Base-by-base conservation (phyloP, 2,888 invertebrate genomes). In the Julus scandinavius region DNA sequence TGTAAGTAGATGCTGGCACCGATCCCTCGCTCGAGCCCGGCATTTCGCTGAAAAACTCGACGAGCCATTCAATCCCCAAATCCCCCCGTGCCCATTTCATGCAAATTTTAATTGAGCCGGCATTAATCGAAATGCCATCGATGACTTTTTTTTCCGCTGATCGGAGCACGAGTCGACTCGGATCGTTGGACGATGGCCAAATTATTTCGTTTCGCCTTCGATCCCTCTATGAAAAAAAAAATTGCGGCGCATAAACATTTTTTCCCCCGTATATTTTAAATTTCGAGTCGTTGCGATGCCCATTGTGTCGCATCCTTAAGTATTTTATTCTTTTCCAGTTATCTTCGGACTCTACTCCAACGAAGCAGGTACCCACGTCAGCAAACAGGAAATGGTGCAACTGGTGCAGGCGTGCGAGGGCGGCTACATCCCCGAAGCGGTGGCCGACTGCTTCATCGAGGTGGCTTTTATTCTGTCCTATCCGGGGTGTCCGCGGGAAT, bases 291-390 rank as follows among this genome's bases (percentile, higher is more conserved):
- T 29, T 29, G 29, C 29, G 29, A 29, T 29, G 29, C 1, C 29
- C 29, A 29, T 29, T 29, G 29, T 29, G 29, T 29, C 29, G 0
- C 29, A 29, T 29, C 29, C 29, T 29, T 29, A 29, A 1, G 29
- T 29, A 29, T 49, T 11, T 11, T 49, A 9, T 49, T 49, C 92
- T 91, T 93, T 94, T 45, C 11, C 95, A 94, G 97, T 97, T 92
- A 94, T 97, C 54, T 97, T 97, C 95, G 95, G 96, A 29, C 93
- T 97, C 88, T 97, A 97, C 92, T 95, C 96, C 89, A 97, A 96
- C 92, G 97, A 97, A 91, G 94, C 95, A 89, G 95, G 95, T 90
- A 95, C 95, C 7, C 94, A 95, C 91, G 95, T 97, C 83, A 93
- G 95, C 90, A 95, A 95, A 91, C 94, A 94, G 87, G 97, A 97